phyloP scores from a whole-genome alignment of 2,113 vertebrate species.

The Shinisaurus crocodilurus region DNA sequence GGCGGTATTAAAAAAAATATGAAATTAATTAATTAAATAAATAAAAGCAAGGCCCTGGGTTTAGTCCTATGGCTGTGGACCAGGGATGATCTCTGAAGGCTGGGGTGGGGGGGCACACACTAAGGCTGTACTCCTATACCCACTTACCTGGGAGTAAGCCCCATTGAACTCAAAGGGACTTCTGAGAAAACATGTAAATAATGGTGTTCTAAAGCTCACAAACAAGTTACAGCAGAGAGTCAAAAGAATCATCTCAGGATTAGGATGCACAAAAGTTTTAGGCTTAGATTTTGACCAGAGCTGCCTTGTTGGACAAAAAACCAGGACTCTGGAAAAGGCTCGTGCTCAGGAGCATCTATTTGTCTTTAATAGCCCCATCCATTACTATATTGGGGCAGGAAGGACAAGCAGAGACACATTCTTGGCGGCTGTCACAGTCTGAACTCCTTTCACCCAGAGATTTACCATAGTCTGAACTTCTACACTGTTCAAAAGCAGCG shows the following conservation, averaged over 20 bases:
- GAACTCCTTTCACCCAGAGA: background rate
- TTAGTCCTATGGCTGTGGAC: background rate
- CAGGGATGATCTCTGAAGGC: background rate
- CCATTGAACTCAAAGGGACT: background rate
- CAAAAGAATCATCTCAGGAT: background rate
- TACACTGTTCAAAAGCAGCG: background rate
- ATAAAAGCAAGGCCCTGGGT: too few relatives aligned
- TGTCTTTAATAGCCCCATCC: background rate
- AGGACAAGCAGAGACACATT: background rate
- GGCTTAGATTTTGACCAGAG: background rate
- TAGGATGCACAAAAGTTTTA: background rate
- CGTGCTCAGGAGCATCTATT: background rate
- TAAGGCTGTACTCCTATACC: background rate
- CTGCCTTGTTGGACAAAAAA: background rate
- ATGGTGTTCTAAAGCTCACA: background rate
- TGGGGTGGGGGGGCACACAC: background rate
- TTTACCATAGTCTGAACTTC: background rate
- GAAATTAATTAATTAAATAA: too few relatives aligned
- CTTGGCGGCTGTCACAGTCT: background rate
- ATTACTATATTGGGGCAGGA: background rate
- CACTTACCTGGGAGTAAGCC: background rate
- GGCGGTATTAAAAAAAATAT: too few relatives aligned
- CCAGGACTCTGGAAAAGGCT: background rate
- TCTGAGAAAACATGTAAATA: background rate
- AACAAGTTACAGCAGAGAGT: background rate